Evolutionary conservation across 2,888 invertebrate species (phyloP).

Genomic region (Cosmia pyralina): DNA sequence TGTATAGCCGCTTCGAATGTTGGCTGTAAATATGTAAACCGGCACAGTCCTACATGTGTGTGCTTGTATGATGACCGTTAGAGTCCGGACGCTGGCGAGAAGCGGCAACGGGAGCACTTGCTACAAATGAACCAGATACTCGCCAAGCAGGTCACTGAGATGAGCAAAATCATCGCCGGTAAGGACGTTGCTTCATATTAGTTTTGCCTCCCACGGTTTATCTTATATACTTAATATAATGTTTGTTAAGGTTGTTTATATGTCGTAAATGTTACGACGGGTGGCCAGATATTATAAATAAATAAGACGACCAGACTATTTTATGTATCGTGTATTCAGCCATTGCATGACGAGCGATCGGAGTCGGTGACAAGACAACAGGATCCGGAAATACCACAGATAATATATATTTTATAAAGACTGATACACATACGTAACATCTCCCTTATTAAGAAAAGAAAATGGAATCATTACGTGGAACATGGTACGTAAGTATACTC

Average conservation of each 20-base stretch:
- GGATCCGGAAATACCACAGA: too few species aligned
- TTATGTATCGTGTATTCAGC: too few species aligned
- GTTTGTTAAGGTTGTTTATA: constrained; percentile 18
- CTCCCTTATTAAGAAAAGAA: too few species aligned
- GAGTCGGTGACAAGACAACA: too few species aligned
- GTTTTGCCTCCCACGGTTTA: constrained; percentile 51
- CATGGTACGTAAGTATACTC: too few species aligned
- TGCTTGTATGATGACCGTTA: constrained; percentile 85
- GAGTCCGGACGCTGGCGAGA: constrained; percentile 95
- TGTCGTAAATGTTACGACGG: too few species aligned
- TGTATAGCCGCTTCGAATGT: constrained; percentile 85
- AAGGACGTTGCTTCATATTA: constrained; percentile 79
- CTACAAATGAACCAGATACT: constrained; percentile 97
- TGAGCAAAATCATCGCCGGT: constrained; percentile 99
- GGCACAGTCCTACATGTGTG: constrained; percentile 80
- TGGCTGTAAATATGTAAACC: constrained; percentile 84
- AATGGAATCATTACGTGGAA: too few species aligned
- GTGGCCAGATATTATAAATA: too few species aligned
- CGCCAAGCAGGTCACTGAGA: constrained; percentile 98
- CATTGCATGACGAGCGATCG: too few species aligned
- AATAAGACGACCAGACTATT: too few species aligned
- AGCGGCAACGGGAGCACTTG: constrained; percentile 96
- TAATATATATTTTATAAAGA: too few species aligned
- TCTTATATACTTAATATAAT: constrained; percentile 23
- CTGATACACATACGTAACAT: too few species aligned